Evolutionary conservation across 1,140 invertebrate genomes (phyloP).

Genomic region (Mizuhopecten yessoensis): DNA sequence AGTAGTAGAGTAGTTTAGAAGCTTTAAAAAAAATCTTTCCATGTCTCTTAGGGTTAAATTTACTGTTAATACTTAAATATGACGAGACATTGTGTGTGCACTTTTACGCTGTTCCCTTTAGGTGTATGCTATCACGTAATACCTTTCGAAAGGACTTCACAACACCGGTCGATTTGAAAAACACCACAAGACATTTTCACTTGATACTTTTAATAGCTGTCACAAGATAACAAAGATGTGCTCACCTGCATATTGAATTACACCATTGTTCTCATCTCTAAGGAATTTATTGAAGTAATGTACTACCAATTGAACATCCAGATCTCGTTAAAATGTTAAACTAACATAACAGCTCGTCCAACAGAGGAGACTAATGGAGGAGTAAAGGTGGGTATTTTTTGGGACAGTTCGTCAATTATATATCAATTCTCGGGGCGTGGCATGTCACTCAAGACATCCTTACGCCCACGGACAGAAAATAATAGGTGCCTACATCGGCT

Average conservation of each 20-base stretch:
- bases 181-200: conserved; percentile 6
- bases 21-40: no score
- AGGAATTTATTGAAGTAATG: conserved; percentile 35
- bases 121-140: neutral
- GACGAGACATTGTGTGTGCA: neutral
- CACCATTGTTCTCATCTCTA: neutral
- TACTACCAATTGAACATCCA: conserved; percentile 38
- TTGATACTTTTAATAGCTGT: conserved; percentile 34
- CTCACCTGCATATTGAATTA: conserved; percentile 5
- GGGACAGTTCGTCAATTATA: conserved; percentile 20
- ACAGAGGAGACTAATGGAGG: neutral
- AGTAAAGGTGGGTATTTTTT: neutral
- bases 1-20: no score
- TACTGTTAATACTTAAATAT: no score
- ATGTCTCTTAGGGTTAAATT: no score
- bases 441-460: neutral
- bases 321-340: conserved; percentile 39
- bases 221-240: neutral
- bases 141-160: neutral
- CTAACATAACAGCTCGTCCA: neutral
- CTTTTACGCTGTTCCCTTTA: neutral
- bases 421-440: neutral
- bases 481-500: neutral
- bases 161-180: neutral
- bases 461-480: neutral